Percentiles rank a stretch among this genome's conserved stretches.
phyloP scores from a whole-genome alignment of 1,140 invertebrate species.

The Lepidostoma basale region DNA sequence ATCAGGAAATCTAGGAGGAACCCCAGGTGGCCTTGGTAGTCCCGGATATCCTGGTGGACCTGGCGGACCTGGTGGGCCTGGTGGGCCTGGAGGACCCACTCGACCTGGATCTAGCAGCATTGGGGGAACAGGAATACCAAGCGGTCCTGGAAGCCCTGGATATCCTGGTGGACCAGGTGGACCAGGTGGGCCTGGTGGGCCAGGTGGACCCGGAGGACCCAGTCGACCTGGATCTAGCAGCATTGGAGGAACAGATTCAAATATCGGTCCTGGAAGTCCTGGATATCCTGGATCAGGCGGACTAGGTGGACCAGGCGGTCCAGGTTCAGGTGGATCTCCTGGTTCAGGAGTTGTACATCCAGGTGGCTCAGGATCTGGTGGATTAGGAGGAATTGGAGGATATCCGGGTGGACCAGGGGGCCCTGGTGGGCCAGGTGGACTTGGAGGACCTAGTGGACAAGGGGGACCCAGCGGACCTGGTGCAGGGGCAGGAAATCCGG shows the following conservation, averaged over 20 bases:
- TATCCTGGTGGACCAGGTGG: conserved; percentile 37
- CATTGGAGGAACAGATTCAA: conserved; percentile 25
- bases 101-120: not conserved
- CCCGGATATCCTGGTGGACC: not conserved
- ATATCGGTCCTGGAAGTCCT: conserved; percentile 25
- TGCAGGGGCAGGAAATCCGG: conserved; percentile 15
- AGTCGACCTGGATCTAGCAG: conserved; percentile 27
- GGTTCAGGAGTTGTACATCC: conserved; percentile 9
- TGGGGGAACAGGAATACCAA: not conserved
- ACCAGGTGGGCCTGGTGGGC: conserved; percentile 33
- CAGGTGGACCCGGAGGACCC: conserved; percentile 34
- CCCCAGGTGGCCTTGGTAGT: not conserved
- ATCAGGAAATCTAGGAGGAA: conserved; percentile 2
- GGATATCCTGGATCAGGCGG: conserved; percentile 14
- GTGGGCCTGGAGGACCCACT: not conserved
- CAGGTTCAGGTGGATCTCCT: conserved; percentile 3
- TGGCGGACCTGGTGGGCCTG: not conserved
- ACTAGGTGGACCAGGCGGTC: conserved; percentile 10
- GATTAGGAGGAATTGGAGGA: not conserved
- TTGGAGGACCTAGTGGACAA: conserved; percentile 22
- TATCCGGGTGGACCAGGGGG: not conserved
- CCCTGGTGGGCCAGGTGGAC: conserved; percentile 5
- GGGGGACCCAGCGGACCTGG: conserved; percentile 11
- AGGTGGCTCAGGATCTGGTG: conserved; percentile 27
- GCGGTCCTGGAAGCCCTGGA: conserved; percentile 36